These are phyloP conservation scores for Ligdia adustata DNA, from an alignment of 2,888 invertebrate genomes.

Conservation along the genomic window DNA sequence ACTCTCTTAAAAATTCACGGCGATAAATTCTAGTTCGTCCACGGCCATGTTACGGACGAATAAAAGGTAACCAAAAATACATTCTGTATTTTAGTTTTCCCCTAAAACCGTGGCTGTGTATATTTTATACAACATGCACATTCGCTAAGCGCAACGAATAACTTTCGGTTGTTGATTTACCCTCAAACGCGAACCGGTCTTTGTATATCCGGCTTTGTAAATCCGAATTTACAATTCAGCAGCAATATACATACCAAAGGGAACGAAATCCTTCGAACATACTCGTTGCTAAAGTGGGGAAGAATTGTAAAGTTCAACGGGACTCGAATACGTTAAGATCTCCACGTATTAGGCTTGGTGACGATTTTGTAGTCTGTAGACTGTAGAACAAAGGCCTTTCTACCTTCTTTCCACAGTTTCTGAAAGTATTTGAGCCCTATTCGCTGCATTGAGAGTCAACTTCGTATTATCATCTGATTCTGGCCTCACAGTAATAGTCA, in stretches of 20 bases:
- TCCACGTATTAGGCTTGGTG: no score
- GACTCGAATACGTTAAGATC: conserved; percentile 4
- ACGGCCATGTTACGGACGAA: conserved; percentile 7
- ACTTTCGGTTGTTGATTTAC: conserved; percentile 33
- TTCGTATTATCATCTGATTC: no score
- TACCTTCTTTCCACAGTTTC: no score
- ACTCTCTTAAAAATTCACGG: conserved; percentile 1
- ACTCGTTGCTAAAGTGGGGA: conserved; percentile 7
- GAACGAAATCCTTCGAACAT: conserved; percentile 17
- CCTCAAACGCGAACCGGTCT: conserved; percentile 28
- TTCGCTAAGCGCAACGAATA: conserved; percentile 31
- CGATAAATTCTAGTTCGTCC: conserved; percentile 15
- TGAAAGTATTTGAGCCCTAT: no score
- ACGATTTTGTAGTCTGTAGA: no score
- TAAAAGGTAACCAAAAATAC: conserved; percentile 16
- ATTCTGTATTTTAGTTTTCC: conserved; percentile 6
- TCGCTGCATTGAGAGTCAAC: no score
- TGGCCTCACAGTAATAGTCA: no score
- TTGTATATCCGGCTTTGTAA: conserved; percentile 28
- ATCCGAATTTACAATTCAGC: conserved; percentile 36
- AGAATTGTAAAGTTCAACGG: conserved; percentile 9
- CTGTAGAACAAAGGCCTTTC: no score
- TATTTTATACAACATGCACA: conserved; percentile 21
- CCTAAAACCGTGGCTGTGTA: conserved; percentile 5
- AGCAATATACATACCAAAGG: conserved; percentile 30